Base-by-base conservation (phyloP, 2,888 invertebrate species). In the Cylindroiulus punctatus region DNA sequence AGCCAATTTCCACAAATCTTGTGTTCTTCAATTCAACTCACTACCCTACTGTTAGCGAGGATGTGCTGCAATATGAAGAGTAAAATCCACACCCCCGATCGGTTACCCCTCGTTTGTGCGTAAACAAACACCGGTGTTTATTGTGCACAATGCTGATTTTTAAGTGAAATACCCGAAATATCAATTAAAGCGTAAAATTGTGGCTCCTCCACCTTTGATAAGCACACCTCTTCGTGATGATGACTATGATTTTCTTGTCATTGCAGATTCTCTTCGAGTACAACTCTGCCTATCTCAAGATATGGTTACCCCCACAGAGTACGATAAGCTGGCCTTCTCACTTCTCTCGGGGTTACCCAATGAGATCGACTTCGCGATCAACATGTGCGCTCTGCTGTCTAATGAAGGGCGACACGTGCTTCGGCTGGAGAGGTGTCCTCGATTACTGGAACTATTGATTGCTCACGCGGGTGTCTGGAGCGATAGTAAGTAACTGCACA, bases 361-460 rank as follows among this genome's bases (percentile, higher is more conserved):
- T 91, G 99, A 99, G 91, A 97, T 98, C 91, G 99, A 99, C 92
- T 98, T 99, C 91, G 98, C 98, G 40, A 95, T 99, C 89, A 99
- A 99, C 91, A 97, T 98, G 2, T 98, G 98, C 91, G 98, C 97
- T 0, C 93, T 99, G 87, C 93, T 99, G 89, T 97, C 98, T 8
- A 98, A 97, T 89, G 98, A 99, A 90, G 96, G 96, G 88, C 95
- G 96, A 87, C 96, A 97, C 90, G 94, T 96, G 0, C 92, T 99
- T 86, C 95, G 96, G 86, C 92, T 99, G 87, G 94, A 95, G 87
- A 95, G 96, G 88, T 96, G 95, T 89, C 97, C 97, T 0, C 94
- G 96, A 89, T 93, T 99, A 88, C 91, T 99, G 89, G 96, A 97
- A 90, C 95, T 97, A 89, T 92, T 99, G 76, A 92, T 99, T 88